A percentile compares a stretch with the other conserved stretches of the same genome.
Conservation (phyloP, 2,797 vertebrate species). For the Ispidina picta region DNA sequence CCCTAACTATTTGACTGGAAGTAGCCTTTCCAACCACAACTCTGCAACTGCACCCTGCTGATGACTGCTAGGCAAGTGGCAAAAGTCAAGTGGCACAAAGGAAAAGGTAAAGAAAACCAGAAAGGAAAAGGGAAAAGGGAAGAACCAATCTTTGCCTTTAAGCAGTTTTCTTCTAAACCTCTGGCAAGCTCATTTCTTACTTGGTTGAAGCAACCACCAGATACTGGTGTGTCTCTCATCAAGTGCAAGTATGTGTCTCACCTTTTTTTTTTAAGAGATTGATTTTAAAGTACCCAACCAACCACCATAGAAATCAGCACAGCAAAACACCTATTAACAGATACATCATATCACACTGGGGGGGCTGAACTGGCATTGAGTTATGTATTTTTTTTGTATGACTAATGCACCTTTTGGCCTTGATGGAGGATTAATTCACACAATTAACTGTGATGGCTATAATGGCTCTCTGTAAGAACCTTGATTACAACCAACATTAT, state of each 20-base stretch:
- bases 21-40: background rate
- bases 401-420: background rate
- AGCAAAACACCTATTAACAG: background rate
- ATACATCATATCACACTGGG: background rate
- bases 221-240: background rate
- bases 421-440: slow-evolving; percentile 16
- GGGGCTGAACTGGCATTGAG: background rate
- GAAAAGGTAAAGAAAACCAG: background rate
- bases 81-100: background rate
- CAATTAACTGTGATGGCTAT: background rate
- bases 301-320: background rate
- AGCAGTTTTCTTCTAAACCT: background rate
- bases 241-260: background rate
- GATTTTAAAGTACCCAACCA: background rate
- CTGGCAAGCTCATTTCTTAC: background rate
- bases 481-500: background rate
- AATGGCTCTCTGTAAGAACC: slow-evolving; percentile 11
- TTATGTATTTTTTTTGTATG: slow-evolving; percentile 66
- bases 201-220: background rate
- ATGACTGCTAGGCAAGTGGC: background rate
- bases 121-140: background rate
- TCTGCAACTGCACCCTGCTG: background rate
- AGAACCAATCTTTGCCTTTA: background rate
- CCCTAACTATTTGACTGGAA: background rate
- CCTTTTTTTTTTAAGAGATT: background rate